Evolutionary conservation across 2,113 vertebrate genomes (phyloP).

Genomic region (Sinocyclocheilus anshuiensis): DNA sequence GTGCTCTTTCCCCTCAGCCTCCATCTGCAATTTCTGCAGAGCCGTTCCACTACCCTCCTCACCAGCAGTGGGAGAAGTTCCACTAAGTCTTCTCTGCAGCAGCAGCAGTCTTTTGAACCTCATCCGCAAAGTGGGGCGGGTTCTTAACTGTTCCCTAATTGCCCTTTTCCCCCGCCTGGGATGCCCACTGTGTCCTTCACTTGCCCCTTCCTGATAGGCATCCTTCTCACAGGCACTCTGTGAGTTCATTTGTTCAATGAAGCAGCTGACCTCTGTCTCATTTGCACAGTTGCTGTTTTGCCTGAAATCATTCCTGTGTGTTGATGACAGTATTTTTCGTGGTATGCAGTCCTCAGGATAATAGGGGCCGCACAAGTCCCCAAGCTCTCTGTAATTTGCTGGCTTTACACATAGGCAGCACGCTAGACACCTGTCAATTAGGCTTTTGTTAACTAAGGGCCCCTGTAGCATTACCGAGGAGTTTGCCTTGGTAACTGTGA

Average conservation of each 20-base stretch:
- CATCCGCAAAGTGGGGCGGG: constrained; percentile 84
- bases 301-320: constrained; percentile 60
- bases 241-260: constrained; percentile 6
- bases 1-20: constrained; percentile 91
- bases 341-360: constrained; percentile 89
- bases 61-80: constrained; percentile 74
- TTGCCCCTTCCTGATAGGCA: constrained; percentile 36
- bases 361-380: constrained; percentile 95
- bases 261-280: constrained; percentile 42
- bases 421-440: constrained; percentile 81
- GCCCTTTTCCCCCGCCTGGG: constrained; percentile 72
- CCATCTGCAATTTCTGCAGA: constrained; percentile 77
- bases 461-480: constrained; percentile 89
- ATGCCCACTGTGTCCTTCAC: constrained; percentile 62
- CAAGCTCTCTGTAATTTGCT: constrained; percentile 92
- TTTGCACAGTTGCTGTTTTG: constrained; percentile 58
- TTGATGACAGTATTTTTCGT: constrained; percentile 82
- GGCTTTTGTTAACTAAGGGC: constrained; percentile 83
- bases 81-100: constrained; percentile 77
- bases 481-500: constrained; percentile 77
- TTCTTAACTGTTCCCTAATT: constrained; percentile 50
- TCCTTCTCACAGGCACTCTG: constrained; percentile 36
- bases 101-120: constrained; percentile 86
- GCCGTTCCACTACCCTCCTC: constrained; percentile 76
- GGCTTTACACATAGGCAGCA: constrained; percentile 92